These are phyloP conservation scores for Megalurothrips usitatus DNA, from an alignment of 2,888 invertebrate species.

Conservation along the genomic window DNA sequence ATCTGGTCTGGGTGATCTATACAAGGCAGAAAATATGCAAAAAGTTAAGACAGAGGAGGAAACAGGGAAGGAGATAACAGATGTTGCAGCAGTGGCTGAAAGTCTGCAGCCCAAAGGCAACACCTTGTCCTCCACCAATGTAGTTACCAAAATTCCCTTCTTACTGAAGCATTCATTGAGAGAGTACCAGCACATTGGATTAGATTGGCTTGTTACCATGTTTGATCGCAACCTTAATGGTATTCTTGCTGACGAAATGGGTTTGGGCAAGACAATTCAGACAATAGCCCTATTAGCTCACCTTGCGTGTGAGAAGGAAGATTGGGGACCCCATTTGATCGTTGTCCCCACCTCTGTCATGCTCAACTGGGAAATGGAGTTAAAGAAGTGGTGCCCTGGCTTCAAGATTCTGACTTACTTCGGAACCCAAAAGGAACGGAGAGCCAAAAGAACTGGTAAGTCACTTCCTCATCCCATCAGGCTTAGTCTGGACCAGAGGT, in stretches of 20 bases:
- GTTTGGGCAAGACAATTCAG: constrained; percentile 94
- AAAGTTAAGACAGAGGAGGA: constrained; percentile 51
- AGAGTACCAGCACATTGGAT: constrained; percentile 95
- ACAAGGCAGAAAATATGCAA: neutral
- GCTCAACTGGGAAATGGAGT: constrained; percentile 99
- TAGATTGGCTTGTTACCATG: constrained; percentile 97
- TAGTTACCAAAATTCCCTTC: constrained; percentile 89
- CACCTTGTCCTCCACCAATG: constrained; percentile 88
- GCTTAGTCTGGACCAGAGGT: neutral
- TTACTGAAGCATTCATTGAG: constrained; percentile 83
- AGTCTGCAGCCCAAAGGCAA: constrained; percentile 97
- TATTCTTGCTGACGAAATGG: constrained; percentile 96
- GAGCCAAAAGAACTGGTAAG: constrained; percentile 69
- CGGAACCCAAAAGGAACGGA: constrained; percentile 92
- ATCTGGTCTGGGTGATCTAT: constrained; percentile 48
- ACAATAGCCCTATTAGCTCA: constrained; percentile 92
- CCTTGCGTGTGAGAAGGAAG: constrained; percentile 81
- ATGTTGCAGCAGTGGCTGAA: constrained; percentile 90
- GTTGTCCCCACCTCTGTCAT: constrained; percentile 99
- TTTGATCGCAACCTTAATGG: constrained; percentile 92
- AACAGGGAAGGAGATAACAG: constrained; percentile 72
- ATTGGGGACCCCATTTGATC: constrained; percentile 99
- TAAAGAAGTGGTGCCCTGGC: constrained; percentile 99
- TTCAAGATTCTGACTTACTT: constrained; percentile 99
- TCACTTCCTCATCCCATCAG: neutral